These are phyloP conservation scores for Leptoclinus maculatus DNA, from an alignment of 2,797 vertebrate genomes.

Conservation along the genomic window DNA sequence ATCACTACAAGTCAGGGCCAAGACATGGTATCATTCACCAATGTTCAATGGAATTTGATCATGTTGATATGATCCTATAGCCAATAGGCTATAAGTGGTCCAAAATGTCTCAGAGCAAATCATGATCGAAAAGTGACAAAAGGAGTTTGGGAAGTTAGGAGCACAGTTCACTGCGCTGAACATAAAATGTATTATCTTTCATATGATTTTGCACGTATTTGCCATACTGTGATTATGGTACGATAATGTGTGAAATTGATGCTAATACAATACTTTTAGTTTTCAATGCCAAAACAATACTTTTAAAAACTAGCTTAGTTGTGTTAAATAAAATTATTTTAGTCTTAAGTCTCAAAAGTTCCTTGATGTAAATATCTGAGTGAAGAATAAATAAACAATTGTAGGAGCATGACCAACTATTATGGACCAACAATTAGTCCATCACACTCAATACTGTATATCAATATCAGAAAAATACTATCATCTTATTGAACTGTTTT, in stretches of 20 bases:
- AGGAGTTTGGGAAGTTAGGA: neutral
- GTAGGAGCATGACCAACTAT: neutral
- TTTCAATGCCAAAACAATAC: neutral
- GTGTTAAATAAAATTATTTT: neutral
- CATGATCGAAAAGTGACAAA: neutral
- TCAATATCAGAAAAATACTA: neutral
- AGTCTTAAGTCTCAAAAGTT: neutral
- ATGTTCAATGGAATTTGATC: neutral
- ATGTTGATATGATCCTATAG: neutral
- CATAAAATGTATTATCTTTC: neutral
- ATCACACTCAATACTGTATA: neutral
- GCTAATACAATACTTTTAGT: neutral
- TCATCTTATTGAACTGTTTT: neutral
- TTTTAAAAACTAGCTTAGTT: no score
- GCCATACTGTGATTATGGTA: neutral
- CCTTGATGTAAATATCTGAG: neutral
- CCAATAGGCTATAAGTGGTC: no score
- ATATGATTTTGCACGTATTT: neutral
- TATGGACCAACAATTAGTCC: neutral
- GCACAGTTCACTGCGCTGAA: neutral
- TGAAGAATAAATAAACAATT: neutral
- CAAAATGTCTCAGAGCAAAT: neutral
- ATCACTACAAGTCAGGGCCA: neutral
- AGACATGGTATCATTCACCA: neutral
- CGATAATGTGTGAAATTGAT: neutral